These are phyloP conservation scores for Corythornis madagascariensis DNA, from an alignment of 2,113 vertebrate genomes.

Conservation along the genomic window DNA sequence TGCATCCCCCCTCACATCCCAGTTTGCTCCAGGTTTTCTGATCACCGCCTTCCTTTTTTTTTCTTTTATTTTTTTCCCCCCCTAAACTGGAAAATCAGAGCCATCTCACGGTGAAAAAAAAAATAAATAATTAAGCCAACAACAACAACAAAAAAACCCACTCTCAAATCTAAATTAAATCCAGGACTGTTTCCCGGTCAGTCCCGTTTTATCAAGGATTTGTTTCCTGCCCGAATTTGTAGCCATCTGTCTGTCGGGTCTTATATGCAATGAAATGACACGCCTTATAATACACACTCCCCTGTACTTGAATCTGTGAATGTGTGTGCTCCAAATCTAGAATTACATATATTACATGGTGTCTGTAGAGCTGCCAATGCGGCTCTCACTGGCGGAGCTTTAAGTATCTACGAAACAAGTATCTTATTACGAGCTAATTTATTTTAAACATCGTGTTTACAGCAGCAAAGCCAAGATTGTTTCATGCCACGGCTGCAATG, in stretches of 20 bases:
- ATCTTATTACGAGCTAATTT: conserved; percentile 3
- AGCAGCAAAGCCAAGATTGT: not conserved
- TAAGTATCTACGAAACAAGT: not conserved
- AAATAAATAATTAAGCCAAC: too few relatives aligned
- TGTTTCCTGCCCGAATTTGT: conserved; percentile 44
- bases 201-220: not conserved
- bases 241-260: conserved; percentile 17
- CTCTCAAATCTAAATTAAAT: not conserved
- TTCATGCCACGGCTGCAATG: conserved; percentile 5
- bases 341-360: not conserved
- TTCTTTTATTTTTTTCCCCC: too few relatives aligned
- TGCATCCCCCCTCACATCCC: not conserved
- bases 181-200: not conserved
- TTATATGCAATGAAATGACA: not conserved
- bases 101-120: accelerated
- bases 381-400: not conserved
- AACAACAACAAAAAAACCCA: not conserved
- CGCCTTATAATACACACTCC: not conserved
- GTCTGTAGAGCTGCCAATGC: conserved; percentile 17
- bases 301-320: not conserved
- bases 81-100: not conserved
- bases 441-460: conserved; percentile 27
- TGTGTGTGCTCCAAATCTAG: not conserved
- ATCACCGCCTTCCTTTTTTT: not conserved
- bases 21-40: not conserved